Base-by-base conservation (phyloP, 2,888 invertebrate genomes). In the Caenorhabditis parvicauda region DNA sequence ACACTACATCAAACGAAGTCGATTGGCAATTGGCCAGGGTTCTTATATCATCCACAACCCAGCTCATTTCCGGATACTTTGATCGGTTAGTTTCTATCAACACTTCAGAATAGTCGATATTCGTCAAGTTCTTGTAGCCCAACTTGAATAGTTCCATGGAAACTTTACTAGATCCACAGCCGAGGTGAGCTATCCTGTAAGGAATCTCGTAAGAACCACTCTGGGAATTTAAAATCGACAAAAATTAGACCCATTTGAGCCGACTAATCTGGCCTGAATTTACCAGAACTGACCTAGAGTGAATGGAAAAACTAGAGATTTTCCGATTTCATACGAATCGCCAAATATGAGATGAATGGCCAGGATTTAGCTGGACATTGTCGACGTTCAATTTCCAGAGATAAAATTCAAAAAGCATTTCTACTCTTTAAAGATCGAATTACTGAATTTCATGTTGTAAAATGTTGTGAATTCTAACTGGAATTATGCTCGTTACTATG, bases 151-250 rank as follows among this genome's bases (percentile, higher is more conserved):
- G 76, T n/a, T 81, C 74, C 70, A 81, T 81, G 55, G 83, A 82
- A 24, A 84, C 74, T 24, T 73, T 65, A 64, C 83, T 83, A 67
- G 83, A 83, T 17, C 84, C 84, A 73, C 84, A 84, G 29, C 84
- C 84, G 79, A 72, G 54, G 70, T 75, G 74, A 28, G 75, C 61
- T 42, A 76, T 76, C 28, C 75, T 73, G 42, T n/a, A 54, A n/a
- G n/a, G n/a, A 54, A 32, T 32, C 2, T 19, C 3, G 2, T 39
- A 6, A 6, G 27, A 49, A 49, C 21, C 17, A n/a, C 12, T 14
- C 9, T 19, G 19, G 17, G 17, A 1, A 41, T 17, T 17, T 19
- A 12, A 2, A 14, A 6, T 27, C 4, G 2, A 28, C 42, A n/a
- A 22, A 22, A 2, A 44, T 24, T 25, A 5, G 3, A 17, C 22